Percentiles rank a stretch among this genome's conserved stretches.
Conservation (phyloP, 2,113 vertebrate genomes). For the Scolopax mira region DNA sequence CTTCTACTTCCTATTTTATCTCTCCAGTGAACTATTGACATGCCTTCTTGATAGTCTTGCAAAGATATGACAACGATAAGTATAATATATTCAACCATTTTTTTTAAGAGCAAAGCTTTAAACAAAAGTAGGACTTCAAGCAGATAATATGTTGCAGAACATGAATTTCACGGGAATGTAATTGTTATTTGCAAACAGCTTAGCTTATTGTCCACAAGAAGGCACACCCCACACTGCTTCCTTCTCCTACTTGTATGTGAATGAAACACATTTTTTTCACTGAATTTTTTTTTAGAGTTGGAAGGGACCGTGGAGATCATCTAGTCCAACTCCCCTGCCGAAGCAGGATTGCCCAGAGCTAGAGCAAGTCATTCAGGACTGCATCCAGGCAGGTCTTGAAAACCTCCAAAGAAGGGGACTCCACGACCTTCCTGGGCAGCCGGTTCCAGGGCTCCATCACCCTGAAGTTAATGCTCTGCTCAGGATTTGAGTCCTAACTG, state of each 20-base stretch:
- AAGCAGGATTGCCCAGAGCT: no score
- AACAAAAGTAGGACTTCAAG: not conserved
- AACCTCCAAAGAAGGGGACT: no score
- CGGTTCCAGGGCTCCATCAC: no score
- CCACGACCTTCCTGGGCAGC: no score
- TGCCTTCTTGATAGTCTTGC: not conserved
- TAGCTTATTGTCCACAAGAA: not conserved
- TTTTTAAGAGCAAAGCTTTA: not conserved
- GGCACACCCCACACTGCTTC: not conserved
- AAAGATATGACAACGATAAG: not conserved
- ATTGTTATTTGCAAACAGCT: not conserved
- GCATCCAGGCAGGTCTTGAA: no score
- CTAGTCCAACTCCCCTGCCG: no score
- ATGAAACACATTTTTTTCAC: no score
- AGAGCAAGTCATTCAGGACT: no score
- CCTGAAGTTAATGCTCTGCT: not conserved
- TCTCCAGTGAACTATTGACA: not conserved
- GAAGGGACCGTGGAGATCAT: no score
- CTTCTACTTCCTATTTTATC: not conserved
- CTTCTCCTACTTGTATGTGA: not conserved
- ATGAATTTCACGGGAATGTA: not conserved
- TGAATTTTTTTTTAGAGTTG: no score
- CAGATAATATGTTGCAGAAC: not conserved
- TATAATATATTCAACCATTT: not conserved
- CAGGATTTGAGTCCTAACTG: not conserved